These are phyloP conservation scores for Coelopa pilipes DNA, from an alignment of 2,888 invertebrate species.

Conservation along the genomic window DNA sequence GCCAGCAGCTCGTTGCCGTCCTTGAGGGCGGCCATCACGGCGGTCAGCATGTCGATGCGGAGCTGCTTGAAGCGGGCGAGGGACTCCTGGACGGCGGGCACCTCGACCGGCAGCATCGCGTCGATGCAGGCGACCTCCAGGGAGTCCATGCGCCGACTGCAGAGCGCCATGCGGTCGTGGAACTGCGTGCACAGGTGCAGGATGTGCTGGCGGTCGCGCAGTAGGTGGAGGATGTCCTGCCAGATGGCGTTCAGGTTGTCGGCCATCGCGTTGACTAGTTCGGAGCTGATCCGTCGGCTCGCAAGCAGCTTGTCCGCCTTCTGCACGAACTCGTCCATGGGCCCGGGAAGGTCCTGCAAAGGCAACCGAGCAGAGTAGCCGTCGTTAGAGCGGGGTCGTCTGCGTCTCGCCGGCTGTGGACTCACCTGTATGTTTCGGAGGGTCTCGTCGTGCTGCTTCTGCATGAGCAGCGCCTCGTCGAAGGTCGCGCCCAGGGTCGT, in stretches of 20 bases:
- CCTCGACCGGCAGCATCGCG: slow-evolving; percentile 76
- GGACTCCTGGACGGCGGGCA: slow-evolving; percentile 76
- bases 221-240: slow-evolving; percentile 83
- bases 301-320: slow-evolving; percentile 88
- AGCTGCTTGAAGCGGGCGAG: slow-evolving; percentile 78
- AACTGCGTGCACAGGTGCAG: slow-evolving; percentile 83
- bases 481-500: slow-evolving; percentile 81
- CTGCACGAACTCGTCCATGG: slow-evolving; percentile 85
- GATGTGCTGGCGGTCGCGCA: slow-evolving; percentile 81
- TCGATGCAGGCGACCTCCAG: slow-evolving; percentile 78
- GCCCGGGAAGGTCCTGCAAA: slow-evolving; percentile 83
- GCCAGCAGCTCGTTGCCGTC: slow-evolving; percentile 81
- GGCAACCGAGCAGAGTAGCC: slow-evolving; percentile 31
- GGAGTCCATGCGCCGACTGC: slow-evolving; percentile 75
- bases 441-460: slow-evolving; percentile 84
- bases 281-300: slow-evolving; percentile 78
- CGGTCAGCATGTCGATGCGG: slow-evolving; percentile 77
- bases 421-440: slow-evolving; percentile 83
- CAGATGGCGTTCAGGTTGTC: slow-evolving; percentile 80
- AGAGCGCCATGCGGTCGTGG: slow-evolving; percentile 77
- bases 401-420: background rate
- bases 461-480: slow-evolving; percentile 79
- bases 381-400: background rate
- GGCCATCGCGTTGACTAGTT: slow-evolving; percentile 90
- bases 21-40: slow-evolving; percentile 82